phyloP scores from a whole-genome alignment of 2,797 vertebrate species.

The Rhynchonycteris naso region DNA sequence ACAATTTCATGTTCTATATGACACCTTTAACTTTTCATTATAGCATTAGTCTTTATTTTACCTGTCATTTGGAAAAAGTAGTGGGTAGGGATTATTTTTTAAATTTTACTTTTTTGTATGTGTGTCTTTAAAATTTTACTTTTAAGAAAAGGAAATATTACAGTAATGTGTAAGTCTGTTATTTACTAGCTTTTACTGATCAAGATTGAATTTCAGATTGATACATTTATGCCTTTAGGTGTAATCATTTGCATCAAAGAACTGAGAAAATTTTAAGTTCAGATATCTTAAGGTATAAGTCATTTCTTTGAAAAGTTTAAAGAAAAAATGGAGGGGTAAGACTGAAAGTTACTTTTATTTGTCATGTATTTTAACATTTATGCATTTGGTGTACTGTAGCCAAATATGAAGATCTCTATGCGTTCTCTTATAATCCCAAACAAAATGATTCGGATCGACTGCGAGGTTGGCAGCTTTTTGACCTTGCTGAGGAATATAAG shows the following conservation, averaged over 20 bases:
- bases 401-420: constrained; percentile 95
- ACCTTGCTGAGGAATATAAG: constrained; percentile 93
- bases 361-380: constrained; percentile 6
- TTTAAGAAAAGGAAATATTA: constrained; percentile 49
- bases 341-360: constrained; percentile 30
- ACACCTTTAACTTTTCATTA: background rate
- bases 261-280: constrained; percentile 38
- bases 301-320: constrained; percentile 40
- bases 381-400: constrained; percentile 81
- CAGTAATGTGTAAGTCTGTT: background rate
- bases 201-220: background rate
- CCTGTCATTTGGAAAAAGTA: constrained; percentile 22
- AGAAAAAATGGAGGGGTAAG: constrained; percentile 20
- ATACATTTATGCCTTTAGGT: constrained; percentile 17
- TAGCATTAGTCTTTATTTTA: background rate
- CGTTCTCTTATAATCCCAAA: constrained; percentile 98
- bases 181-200: constrained; percentile 19
- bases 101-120: constrained; percentile 46
- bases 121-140: constrained; percentile 51
- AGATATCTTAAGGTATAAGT: background rate
- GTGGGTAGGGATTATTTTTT: background rate
- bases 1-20: background rate
- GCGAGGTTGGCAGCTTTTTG: constrained; percentile 95
- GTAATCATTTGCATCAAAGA: constrained; percentile 15
- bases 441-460: constrained; percentile 95